Percentiles rank a stretch among this genome's conserved stretches.
These are phyloP conservation scores for Hololepta plana DNA, from an alignment of 2,888 invertebrate species.

Conservation along the genomic window DNA sequence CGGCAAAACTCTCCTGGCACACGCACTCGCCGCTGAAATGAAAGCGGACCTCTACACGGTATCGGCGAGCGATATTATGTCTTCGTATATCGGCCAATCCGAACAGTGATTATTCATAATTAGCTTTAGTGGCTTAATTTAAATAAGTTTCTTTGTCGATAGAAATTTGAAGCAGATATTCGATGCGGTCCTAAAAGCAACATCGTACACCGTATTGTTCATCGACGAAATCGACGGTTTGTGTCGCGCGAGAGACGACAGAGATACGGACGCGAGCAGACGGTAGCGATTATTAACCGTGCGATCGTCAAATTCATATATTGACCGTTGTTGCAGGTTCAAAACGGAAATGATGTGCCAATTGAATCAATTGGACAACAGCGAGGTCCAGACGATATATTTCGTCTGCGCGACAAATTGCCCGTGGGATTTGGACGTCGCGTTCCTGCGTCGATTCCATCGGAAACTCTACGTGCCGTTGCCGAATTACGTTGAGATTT, in stretches of 20 bases:
- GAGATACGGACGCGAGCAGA: conserved; percentile 32
- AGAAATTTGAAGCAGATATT: no score
- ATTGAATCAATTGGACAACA: conserved; percentile 26
- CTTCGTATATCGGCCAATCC: conserved; percentile 35
- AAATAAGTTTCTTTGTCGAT: no score
- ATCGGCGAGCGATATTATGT: conserved; percentile 33
- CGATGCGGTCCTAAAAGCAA: no score
- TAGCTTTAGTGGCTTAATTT: no score
- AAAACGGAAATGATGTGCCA: conserved; percentile 38
- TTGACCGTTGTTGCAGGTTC: conserved; percentile 19
- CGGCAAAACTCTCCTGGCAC: conserved; percentile 28
- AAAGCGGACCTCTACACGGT: conserved; percentile 30
- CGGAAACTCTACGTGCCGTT: conserved; percentile 34
- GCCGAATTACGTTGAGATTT: conserved; percentile 22
- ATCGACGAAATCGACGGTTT: conserved; percentile 42
- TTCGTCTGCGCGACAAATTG: conserved; percentile 40
- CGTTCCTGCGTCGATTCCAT: conserved; percentile 37
- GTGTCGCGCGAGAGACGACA: conserved; percentile 28
- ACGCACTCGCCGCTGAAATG: conserved; percentile 30
- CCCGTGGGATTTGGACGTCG: conserved; percentile 41
- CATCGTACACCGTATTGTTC: conserved; percentile 26
- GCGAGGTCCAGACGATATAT: conserved; percentile 19
- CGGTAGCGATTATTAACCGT: conserved; percentile 17
- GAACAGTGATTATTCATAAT: conserved; percentile 29
- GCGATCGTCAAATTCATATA: background rate